Evolutionary conservation across 2,888 invertebrate genomes (phyloP).

Genomic region (Acleris literana): DNA sequence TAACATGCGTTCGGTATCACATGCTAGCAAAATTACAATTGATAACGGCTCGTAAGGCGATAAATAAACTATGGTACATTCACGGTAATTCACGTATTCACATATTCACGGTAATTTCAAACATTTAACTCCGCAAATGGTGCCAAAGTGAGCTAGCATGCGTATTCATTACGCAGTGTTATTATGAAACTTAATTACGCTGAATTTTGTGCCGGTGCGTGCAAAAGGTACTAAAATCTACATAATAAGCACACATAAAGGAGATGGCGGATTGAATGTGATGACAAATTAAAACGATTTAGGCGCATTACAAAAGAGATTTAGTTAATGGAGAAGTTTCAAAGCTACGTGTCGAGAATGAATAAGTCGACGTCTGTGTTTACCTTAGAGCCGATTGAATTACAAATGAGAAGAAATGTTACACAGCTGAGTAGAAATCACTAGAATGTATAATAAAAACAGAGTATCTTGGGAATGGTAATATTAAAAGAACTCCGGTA

Average conservation of each 20-base stretch:
- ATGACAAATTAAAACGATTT: slow-evolving; percentile 35
- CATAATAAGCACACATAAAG: slow-evolving; percentile 35
- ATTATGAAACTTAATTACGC: slow-evolving; percentile 34
- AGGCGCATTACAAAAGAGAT: slow-evolving; percentile 36
- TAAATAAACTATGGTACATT: slow-evolving; percentile 8
- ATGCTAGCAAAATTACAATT: too few species aligned
- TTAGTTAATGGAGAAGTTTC: slow-evolving; percentile 36
- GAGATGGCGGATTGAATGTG: slow-evolving; percentile 33
- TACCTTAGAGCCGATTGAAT: slow-evolving; percentile 32
- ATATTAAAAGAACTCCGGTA: background rate
- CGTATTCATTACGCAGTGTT: slow-evolving; percentile 27
- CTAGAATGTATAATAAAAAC: slow-evolving; percentile 7
- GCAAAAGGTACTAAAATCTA: slow-evolving; percentile 35
- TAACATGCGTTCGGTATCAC: too few species aligned
- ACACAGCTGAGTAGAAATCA: slow-evolving; percentile 18
- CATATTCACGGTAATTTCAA: slow-evolving; percentile 9
- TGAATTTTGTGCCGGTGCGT: slow-evolving; percentile 29
- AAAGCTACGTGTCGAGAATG: slow-evolving; percentile 32
- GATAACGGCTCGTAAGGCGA: too few species aligned
- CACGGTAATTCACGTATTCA: too few species aligned
- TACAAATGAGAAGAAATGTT: slow-evolving; percentile 34
- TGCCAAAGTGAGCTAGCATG: slow-evolving; percentile 21
- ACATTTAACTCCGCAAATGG: slow-evolving; percentile 23
- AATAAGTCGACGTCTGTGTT: slow-evolving; percentile 36
- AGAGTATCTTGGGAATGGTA: background rate